These are phyloP conservation scores for Chelonus formosanus DNA, from an alignment of 2,888 invertebrate species.

Conservation along the genomic window DNA sequence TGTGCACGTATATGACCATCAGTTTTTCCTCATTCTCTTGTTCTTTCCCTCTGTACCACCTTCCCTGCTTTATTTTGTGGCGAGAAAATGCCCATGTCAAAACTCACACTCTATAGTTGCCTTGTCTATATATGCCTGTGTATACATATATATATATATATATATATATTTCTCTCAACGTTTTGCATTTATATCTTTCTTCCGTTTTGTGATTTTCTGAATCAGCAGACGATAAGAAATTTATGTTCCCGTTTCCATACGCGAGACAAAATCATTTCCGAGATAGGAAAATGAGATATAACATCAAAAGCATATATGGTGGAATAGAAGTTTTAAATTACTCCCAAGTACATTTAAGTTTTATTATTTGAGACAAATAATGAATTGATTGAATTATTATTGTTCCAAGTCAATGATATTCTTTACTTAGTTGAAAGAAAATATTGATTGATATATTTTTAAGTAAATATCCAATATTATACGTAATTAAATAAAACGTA, in stretches of 20 bases:
- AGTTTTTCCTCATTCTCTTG: slow-evolving; percentile 20
- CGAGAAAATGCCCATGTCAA: slow-evolving; percentile 34
- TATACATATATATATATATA: background rate
- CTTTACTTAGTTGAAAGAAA: no score
- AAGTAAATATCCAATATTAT: no score
- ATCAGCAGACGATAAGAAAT: slow-evolving; percentile 23
- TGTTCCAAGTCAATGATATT: no score
- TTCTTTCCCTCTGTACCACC: slow-evolving; percentile 10
- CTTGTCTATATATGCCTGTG: background rate
- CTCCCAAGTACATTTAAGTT: no score
- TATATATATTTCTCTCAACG: background rate
- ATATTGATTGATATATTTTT: no score
- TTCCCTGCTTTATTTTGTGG: slow-evolving; percentile 29
- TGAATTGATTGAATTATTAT: no score
- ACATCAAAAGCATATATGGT: background rate
- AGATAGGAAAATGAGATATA: background rate
- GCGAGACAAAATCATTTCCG: slow-evolving; percentile 17
- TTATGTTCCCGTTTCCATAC: slow-evolving; percentile 8
- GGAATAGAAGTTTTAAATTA: no score
- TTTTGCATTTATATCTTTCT: slow-evolving; percentile 10
- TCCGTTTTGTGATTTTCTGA: slow-evolving; percentile 19
- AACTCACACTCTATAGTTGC: slow-evolving; percentile 19
- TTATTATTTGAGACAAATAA: no score
- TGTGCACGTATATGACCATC: slow-evolving; percentile 1
- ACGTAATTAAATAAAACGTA: no score